These are phyloP conservation scores for Calliphora vomitoria DNA, from an alignment of 2,888 invertebrate genomes.

Conservation along the genomic window DNA sequence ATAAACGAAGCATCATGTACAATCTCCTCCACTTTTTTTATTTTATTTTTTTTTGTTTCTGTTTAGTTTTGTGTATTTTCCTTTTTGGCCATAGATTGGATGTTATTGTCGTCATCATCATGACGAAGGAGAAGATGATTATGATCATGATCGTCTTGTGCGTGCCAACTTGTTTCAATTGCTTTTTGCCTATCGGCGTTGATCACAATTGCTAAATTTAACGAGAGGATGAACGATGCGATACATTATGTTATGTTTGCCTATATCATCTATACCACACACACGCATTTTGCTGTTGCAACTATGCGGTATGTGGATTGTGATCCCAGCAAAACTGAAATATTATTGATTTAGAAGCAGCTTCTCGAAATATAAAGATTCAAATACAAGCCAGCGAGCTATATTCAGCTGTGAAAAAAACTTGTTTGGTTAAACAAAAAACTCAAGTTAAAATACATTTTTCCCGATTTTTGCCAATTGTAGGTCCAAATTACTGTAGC, in stretches of 20 bases:
- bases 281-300: slow-evolving; percentile 51
- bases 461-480: no score
- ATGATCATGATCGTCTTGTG: slow-evolving; percentile 61
- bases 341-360: background rate
- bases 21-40: slow-evolving; percentile 65
- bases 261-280: slow-evolving; percentile 65
- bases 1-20: slow-evolving; percentile 39
- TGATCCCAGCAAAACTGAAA: slow-evolving; percentile 23
- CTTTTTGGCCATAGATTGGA: slow-evolving; percentile 11
- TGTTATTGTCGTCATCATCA: slow-evolving; percentile 20
- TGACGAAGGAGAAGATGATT: slow-evolving; percentile 11
- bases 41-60: slow-evolving; percentile 2
- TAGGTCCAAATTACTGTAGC: no score
- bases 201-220: slow-evolving; percentile 74
- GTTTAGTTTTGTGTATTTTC: background rate
- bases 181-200: slow-evolving; percentile 70
- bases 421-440: no score
- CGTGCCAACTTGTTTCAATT: slow-evolving; percentile 70
- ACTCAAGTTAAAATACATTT: no score
- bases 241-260: slow-evolving; percentile 38
- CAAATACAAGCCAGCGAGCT: no score
- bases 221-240: slow-evolving; percentile 69
- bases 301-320: slow-evolving; percentile 2
- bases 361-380: no score
- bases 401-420: no score